Evolutionary conservation across 2,888 invertebrate species (phyloP).

Genomic region (Oithona nana): DNA sequence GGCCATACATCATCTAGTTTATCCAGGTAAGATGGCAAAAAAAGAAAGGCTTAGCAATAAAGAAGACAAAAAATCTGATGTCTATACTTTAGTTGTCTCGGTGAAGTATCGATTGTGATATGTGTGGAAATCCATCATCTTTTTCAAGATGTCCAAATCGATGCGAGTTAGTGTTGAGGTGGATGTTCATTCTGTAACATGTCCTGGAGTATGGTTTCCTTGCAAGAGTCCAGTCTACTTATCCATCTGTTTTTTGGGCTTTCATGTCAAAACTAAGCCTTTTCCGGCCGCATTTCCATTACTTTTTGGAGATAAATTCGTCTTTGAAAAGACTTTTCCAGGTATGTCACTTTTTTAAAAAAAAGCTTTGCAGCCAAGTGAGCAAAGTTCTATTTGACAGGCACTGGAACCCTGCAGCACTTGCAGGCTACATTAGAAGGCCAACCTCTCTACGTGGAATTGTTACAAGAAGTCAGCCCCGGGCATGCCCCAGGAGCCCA

Average conservation of each 20-base stretch:
- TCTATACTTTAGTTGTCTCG: background rate
- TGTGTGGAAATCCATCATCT: too few relatives aligned
- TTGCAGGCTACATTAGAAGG: constrained; percentile 20
- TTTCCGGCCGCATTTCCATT: constrained; percentile 50
- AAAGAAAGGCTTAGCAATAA: too few relatives aligned
- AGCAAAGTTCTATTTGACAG: constrained; percentile 16
- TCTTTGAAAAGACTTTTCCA: constrained; percentile 41
- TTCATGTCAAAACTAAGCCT: constrained; percentile 44
- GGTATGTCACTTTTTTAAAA: background rate
- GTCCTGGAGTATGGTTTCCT: constrained; percentile 69
- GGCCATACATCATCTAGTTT: background rate
- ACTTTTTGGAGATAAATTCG: constrained; percentile 46
- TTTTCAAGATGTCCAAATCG: constrained; percentile 1
- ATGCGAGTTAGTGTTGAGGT: constrained; percentile 1
- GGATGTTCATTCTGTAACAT: constrained; percentile 35
- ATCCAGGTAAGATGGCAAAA: background rate
- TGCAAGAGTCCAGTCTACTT: constrained; percentile 55
- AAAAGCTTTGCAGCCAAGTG: constrained; percentile 15
- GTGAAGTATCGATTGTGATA: too few relatives aligned
- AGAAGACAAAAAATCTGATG: background rate
- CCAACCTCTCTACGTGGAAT: constrained; percentile 20
- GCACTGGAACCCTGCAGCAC: constrained; percentile 19
- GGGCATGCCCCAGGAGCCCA: constrained; percentile 14
- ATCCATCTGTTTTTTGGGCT: constrained; percentile 45
- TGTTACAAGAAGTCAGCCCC: constrained; percentile 20